Evolutionary conservation across 1,140 invertebrate genomes (phyloP), one percentile per base, ranked within the genome.

Genomic region (Campodea augens): DNA sequence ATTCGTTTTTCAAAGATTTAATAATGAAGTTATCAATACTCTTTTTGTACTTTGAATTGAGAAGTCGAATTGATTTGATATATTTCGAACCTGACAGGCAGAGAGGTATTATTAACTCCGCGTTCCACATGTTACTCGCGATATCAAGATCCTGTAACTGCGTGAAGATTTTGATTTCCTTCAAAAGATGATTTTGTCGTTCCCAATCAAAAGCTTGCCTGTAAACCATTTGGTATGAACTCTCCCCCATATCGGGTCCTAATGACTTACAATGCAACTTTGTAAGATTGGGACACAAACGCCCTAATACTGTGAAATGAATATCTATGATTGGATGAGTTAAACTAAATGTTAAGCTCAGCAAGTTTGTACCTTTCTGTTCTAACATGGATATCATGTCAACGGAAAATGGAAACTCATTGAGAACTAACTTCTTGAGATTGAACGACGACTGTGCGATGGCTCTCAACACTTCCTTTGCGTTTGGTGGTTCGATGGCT

Each of bases 221-320:
- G 4, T 18, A 10, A 13, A 18, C 18, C 13, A 24, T 20, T 24
- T 43, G n/a, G 19, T 15, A 13, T 1, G 12, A 10, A 27, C 22
- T 24, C 24, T 27, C 29, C 12, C 29, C 42, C 7, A 4, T 29
- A n/a, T 43, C 42, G 22, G n/a, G n/a, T 5, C 42, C 25, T 1
- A 43, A 13, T 15, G 25, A 23, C 29, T 24, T 24, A 5, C 25
- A 13, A 7, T 18, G 24, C 4, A 43, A 15, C 13, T 29, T 24
- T 25, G 22, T 43, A 7, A 43, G 15, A 29, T 27, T 27, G 5
- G 42, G 22, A 29, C 42, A 43, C 12, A 29, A 43, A 18, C 29
- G 5, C 18, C 42, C 42, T 27, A 43, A 27, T 10, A 25, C 15
- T 19, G 18, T 3, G 1, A 43, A 13, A 13, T 43, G 19, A n/a